Conservation (phyloP, 2,797 vertebrate species). For the Pempheris klunzingeri region DNA sequence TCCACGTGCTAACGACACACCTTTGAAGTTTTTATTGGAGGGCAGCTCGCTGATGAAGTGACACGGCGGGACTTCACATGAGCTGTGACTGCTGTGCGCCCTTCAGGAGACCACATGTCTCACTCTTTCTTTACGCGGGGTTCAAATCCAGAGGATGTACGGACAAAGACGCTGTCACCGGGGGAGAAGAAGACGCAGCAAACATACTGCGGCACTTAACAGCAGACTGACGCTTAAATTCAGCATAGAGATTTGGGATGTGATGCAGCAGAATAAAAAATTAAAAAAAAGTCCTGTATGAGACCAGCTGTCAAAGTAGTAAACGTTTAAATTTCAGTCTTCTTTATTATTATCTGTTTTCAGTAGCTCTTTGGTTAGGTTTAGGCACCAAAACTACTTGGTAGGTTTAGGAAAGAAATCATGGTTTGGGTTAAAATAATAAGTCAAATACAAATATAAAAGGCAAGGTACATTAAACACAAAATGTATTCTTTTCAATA, state of each 20-base stretch:
- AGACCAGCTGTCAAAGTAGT: no score
- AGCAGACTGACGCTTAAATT: not conserved
- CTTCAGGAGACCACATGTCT: not conserved
- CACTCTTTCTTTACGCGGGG: not conserved
- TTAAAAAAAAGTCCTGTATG: no score
- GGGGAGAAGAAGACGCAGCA: not conserved
- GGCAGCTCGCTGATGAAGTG: slow-evolving; percentile 37
- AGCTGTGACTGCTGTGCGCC: not conserved
- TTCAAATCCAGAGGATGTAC: slow-evolving; percentile 1
- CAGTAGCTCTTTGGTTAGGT: no score
- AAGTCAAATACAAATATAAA: no score
- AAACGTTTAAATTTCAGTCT: no score
- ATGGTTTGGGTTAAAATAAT: no score
- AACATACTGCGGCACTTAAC: not conserved
- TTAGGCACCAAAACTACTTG: no score
- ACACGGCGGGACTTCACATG: slow-evolving; percentile 23
- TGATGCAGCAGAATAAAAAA: not conserved
- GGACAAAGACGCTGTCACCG: not conserved
- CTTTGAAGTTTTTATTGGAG: slow-evolving; percentile 54
- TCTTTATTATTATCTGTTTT: no score
- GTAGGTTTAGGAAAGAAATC: no score
- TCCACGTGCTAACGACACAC: slow-evolving; percentile 38
- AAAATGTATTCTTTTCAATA: no score
- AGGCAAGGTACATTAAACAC: no score
- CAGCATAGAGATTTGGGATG: not conserved